Percentiles rank a stretch among this genome's conserved stretches.
These are phyloP conservation scores for Osmoderma eremita DNA, from an alignment of 2,888 invertebrate genomes.

Conservation along the genomic window DNA sequence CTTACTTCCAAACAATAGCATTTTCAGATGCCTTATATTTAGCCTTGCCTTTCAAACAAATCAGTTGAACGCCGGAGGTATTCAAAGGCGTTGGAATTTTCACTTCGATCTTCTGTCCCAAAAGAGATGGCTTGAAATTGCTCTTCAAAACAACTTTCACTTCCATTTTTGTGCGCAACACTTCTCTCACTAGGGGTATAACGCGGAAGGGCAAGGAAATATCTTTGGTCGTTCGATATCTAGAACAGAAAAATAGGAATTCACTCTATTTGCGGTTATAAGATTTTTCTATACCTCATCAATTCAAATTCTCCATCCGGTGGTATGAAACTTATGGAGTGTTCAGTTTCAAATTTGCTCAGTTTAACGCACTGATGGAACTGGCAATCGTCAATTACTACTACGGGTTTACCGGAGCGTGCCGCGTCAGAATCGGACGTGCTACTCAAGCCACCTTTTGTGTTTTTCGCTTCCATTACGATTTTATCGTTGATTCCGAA, in stretches of 20 bases:
- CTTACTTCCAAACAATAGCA: conserved; percentile 85
- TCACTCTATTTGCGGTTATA: too few species aligned
- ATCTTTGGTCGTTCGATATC: conserved; percentile 99
- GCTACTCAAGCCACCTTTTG: conserved; percentile 74
- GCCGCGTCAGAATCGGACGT: conserved; percentile 78
- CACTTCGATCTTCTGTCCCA: conserved; percentile 99
- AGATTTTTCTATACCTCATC: conserved; percentile 79
- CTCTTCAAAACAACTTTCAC: conserved; percentile 99
- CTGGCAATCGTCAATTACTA: conserved; percentile 99
- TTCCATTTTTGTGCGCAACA: conserved; percentile 99
- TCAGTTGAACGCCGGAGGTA: conserved; percentile 98
- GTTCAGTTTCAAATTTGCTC: conserved; percentile 99
- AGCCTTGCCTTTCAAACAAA: conserved; percentile 98
- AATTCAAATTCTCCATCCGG: conserved; percentile 99
- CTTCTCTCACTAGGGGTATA: conserved; percentile 97
- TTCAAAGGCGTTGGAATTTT: conserved; percentile 99
- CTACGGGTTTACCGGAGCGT: conserved; percentile 94
- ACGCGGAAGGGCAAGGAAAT: conserved; percentile 99
- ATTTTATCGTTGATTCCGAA: conserved; percentile 99
- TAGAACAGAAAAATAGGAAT: conserved; percentile 57
- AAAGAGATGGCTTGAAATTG: conserved; percentile 96
- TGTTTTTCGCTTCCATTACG: conserved; percentile 95
- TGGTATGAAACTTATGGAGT: conserved; percentile 99
- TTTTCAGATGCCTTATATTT: conserved; percentile 99
- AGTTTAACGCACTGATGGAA: conserved; percentile 99